Percentiles rank a stretch among this genome's conserved stretches.
phyloP scores from a whole-genome alignment of 2,888 invertebrate genomes.

The Xestia xanthographa region DNA sequence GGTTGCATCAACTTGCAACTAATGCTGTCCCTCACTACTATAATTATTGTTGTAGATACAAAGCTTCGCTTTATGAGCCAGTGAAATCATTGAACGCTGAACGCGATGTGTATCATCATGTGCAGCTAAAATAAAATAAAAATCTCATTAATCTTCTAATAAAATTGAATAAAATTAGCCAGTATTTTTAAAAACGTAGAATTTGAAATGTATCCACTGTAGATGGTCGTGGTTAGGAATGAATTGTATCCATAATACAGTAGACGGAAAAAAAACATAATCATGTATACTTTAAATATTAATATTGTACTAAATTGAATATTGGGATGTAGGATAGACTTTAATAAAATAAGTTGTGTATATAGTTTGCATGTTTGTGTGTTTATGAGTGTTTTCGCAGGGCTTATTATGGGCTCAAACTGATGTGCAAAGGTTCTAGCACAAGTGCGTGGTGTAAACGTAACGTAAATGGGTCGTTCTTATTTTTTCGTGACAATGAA shows the following conservation, averaged over 20 bases:
- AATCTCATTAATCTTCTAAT: slow-evolving; percentile 22
- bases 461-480: too few relatives aligned
- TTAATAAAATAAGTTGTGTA: slow-evolving; percentile 47
- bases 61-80: neutral
- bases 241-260: slow-evolving; percentile 24
- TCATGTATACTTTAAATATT: slow-evolving; percentile 44
- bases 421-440: too few relatives aligned
- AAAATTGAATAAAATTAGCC: slow-evolving; percentile 38
- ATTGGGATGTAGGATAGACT: slow-evolving; percentile 52
- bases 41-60: neutral
- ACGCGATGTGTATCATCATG: neutral
- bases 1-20: neutral
- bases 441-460: neutral
- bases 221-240: slow-evolving; percentile 29
- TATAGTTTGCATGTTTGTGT: slow-evolving; percentile 57
- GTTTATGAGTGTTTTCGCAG: slow-evolving; percentile 23
- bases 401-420: neutral
- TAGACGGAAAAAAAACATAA: slow-evolving; percentile 39
- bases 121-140: slow-evolving; percentile 36
- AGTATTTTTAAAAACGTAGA: slow-evolving; percentile 26
- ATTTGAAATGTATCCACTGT: slow-evolving; percentile 9
- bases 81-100: slow-evolving; percentile 10
- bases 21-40: neutral
- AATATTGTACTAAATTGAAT: slow-evolving; percentile 38
- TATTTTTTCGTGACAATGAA: too few relatives aligned